Base-by-base conservation (phyloP, 2,797 vertebrate genomes). In the Pyrocephalus nanus region DNA sequence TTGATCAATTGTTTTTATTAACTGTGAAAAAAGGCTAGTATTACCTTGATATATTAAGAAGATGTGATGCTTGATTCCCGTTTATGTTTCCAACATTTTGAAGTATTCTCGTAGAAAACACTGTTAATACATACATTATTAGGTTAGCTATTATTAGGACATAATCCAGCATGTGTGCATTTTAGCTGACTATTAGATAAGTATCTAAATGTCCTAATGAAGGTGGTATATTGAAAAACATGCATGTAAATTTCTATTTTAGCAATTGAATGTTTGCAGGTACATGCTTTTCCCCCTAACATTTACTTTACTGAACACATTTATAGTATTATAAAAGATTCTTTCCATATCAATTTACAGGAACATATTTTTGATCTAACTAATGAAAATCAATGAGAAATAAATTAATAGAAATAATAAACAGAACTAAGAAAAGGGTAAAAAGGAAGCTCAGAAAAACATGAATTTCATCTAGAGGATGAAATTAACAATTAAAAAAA, bases 401-500 rank as follows among this genome's bases (percentile, higher is more conserved):
- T 75, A 91, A 92, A 43, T 76, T 6, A 74, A 61, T 15, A 54
- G 43, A 80, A 89, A 76, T 57, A 91, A 82, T 60, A 79, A 94
- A 79, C 18, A 91, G 60, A 93, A 92, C 76, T 65, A 86, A 74
- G 26, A 40, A 87, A 72, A 73, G 5, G 5, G 12, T 71, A 29
- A 69, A 75, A 81, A 67, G 66, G 15, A 40, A 78, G 25, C 17
- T 87, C 45, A 54, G 45, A 57, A 87, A 66, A 80, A 27, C 18
- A 13, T 23, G 9, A 74, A 36, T 65, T 84, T 72, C 26, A 89
- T 48, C 36, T 60, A 85, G 40, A 86, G 69, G 12, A 29, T 85
- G 15, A 95, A 92, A 70, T 53, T 82, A 75, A 93, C 60, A 82
- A 38, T 78, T 61, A 87, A 93, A 43, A 43, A 92, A 50, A n/a